A percentile compares a stretch with the other conserved stretches of the same genome.
Conservation (phyloP, 2,797 vertebrate genomes). For the Tragopan temminckii region DNA sequence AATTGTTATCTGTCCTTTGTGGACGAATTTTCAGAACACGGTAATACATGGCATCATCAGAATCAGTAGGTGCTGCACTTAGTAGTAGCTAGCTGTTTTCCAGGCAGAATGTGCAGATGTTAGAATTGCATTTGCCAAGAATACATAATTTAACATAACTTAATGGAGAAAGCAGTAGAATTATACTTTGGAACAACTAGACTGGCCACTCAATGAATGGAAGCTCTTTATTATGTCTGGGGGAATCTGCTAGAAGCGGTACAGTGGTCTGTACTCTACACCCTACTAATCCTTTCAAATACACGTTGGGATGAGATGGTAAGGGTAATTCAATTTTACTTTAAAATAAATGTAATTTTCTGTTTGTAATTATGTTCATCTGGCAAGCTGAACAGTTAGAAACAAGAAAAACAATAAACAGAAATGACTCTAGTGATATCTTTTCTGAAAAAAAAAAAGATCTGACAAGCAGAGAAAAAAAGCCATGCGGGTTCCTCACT, state of each 20-base stretch:
- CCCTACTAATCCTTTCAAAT: constrained; percentile 7
- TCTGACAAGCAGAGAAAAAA: constrained; percentile 3
- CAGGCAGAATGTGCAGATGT: not conserved
- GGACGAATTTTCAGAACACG: not conserved
- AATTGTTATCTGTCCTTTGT: not conserved
- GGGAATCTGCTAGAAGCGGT: not conserved
- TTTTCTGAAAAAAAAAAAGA: not conserved
- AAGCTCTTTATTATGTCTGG: not conserved
- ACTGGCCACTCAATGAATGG: not conserved
- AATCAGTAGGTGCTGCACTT: not conserved
- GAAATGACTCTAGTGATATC: constrained; percentile 16
- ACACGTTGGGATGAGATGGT: not conserved
- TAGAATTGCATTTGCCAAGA: not conserved
- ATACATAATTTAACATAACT: not conserved
- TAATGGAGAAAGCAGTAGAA: not conserved
- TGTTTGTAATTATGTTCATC: constrained; percentile 39
- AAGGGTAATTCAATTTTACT: constrained; percentile 52
- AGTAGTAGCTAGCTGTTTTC: not conserved
- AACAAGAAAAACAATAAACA: constrained; percentile 45
- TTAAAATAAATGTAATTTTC: constrained; percentile 50
- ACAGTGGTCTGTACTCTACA: not conserved
- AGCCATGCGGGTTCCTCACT: not conserved
- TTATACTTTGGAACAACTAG: not conserved
- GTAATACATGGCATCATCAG: not conserved
- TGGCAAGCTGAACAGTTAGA: constrained; percentile 38